These are phyloP conservation scores for Brachymystax lenok DNA, from an alignment of 2,797 vertebrate species.

Conservation along the genomic window DNA sequence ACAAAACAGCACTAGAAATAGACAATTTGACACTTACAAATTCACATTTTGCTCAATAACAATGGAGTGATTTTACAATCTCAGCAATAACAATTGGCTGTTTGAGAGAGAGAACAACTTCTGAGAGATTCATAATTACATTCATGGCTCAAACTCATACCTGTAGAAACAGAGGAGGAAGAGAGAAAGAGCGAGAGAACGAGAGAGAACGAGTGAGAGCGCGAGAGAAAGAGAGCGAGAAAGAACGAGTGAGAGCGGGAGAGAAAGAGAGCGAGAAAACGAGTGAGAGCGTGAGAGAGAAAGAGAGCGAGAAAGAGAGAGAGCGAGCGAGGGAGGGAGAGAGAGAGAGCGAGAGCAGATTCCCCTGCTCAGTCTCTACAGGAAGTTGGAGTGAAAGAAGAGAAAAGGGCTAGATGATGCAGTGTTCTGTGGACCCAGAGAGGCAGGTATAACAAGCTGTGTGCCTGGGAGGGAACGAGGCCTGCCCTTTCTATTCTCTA, in stretches of 20 bases:
- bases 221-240: neutral
- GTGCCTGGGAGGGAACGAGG: neutral
- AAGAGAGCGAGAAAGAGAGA: neutral
- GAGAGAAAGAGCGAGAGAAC: neutral
- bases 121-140: slow-evolving; percentile 31
- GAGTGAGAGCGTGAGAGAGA: neutral
- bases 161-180: neutral
- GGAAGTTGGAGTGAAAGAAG: neutral
- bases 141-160: slow-evolving; percentile 19
- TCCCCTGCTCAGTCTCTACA: neutral
- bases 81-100: slow-evolving; percentile 20
- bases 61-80: slow-evolving; percentile 27
- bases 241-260: no score
- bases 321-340: neutral
- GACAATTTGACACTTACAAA: slow-evolving; percentile 31
- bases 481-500: neutral
- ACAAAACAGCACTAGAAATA: slow-evolving; percentile 18
- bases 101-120: slow-evolving; percentile 15
- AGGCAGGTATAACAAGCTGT: neutral
- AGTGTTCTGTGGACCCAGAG: neutral
- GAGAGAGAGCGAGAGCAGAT: neutral
- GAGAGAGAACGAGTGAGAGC: neutral
- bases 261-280: neutral
- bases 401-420: neutral
- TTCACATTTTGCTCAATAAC: slow-evolving; percentile 8